Conservation (phyloP, 2,113 vertebrate species). For the Stictonetta naevosa region DNA sequence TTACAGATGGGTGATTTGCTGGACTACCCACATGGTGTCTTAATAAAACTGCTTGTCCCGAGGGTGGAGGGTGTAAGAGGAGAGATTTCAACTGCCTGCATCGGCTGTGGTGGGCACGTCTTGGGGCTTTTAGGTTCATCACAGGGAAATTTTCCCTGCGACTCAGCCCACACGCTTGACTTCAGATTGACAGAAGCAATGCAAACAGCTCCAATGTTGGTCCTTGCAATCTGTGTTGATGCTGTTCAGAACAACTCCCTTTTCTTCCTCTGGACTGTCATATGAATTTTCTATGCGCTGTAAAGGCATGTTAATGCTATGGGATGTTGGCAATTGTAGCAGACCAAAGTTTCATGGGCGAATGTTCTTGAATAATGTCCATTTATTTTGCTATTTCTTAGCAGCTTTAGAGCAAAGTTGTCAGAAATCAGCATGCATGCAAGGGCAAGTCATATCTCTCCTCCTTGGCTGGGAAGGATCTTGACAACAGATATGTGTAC, state of each 20-base stretch:
- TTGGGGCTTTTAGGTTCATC: neutral
- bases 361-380: neutral
- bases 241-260: neutral
- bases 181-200: neutral
- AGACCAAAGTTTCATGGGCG: neutral
- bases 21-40: neutral
- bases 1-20: constrained; percentile 21
- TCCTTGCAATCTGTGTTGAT: neutral
- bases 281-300: neutral
- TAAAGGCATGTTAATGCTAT: neutral
- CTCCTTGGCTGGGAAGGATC: neutral
- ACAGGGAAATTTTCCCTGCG: neutral
- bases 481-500: neutral
- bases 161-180: rapidly evolving
- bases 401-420: neutral
- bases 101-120: neutral
- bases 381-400: neutral
- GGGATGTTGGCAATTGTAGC: neutral
- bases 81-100: neutral
- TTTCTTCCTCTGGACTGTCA: neutral
- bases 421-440: rapidly evolving
- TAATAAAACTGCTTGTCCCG: neutral
- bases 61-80: neutral
- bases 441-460: neutral
- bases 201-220: neutral